Conservation (phyloP, 2,797 vertebrate genomes). For the Otolemur crassicaudatus region DNA sequence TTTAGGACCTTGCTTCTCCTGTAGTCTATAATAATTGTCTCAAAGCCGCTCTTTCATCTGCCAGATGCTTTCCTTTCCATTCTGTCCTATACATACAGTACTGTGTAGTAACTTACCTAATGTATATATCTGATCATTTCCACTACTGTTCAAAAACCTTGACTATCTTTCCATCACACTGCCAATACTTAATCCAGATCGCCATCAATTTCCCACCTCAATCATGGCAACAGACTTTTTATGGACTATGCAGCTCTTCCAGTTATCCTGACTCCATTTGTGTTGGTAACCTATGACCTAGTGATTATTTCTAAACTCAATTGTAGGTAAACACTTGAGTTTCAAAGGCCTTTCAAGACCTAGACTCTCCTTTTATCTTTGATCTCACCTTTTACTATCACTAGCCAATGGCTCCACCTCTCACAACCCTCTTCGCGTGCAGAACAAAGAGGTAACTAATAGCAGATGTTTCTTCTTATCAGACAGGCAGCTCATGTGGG, state of each 20-base stretch:
- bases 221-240: background rate
- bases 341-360: background rate
- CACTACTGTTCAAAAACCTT: background rate
- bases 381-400: slow-evolving; percentile 29
- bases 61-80: background rate
- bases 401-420: background rate
- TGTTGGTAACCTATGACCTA: background rate
- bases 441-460: slow-evolving; percentile 16
- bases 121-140: background rate
- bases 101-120: background rate
- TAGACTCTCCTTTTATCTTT: background rate
- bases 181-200: background rate
- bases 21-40: background rate
- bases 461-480: slow-evolving; percentile 54
- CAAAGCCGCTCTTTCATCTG: background rate
- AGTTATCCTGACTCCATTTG: background rate
- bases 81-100: background rate
- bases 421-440: background rate
- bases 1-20: background rate
- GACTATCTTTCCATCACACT: background rate
- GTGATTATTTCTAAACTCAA: background rate
- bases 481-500: slow-evolving; percentile 32
- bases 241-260: background rate
- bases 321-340: background rate
- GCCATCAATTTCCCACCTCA: background rate